These are phyloP conservation scores for Limnephilus rhombicus DNA, from an alignment of 2,888 invertebrate genomes.

Conservation along the genomic window DNA sequence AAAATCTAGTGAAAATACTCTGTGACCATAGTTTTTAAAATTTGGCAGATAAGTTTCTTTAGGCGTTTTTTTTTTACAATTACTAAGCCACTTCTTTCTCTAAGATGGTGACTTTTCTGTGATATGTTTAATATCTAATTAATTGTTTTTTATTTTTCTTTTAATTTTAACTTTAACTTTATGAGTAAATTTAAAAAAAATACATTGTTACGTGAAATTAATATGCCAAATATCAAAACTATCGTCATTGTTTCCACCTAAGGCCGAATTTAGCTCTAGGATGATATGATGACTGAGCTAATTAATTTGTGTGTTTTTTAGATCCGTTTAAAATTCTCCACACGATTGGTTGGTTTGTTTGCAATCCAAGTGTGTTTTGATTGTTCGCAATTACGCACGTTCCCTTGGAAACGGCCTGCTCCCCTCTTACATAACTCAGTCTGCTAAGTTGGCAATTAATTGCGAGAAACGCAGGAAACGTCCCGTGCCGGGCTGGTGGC, in stretches of 20 bases:
- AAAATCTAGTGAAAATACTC: too few species aligned
- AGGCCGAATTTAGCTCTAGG: background rate
- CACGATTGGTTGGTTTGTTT: background rate
- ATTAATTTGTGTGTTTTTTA: background rate
- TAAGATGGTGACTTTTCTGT: background rate
- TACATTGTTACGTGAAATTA: background rate
- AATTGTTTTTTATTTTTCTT: background rate
- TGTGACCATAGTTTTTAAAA: background rate
- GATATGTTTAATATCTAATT: background rate
- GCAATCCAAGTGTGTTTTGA: constrained; percentile 42
- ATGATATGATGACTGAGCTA: background rate
- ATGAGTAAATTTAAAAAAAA: too few species aligned
- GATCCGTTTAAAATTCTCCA: background rate
- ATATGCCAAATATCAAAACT: background rate
- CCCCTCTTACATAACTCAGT: constrained; percentile 46
- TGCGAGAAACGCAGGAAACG: constrained; percentile 62
- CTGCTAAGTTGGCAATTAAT: constrained; percentile 60
- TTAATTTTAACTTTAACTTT: too few species aligned
- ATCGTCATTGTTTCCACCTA: background rate
- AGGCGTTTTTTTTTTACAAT: background rate
- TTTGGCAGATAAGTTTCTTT: background rate
- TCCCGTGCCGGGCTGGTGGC: constrained; percentile 52
- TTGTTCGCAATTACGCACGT: constrained; percentile 56
- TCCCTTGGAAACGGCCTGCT: constrained; percentile 43
- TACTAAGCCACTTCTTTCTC: background rate